phyloP scores from a whole-genome alignment of 92 coral and sea anemone genomes.

The Phymanthus crucifer region DNA sequence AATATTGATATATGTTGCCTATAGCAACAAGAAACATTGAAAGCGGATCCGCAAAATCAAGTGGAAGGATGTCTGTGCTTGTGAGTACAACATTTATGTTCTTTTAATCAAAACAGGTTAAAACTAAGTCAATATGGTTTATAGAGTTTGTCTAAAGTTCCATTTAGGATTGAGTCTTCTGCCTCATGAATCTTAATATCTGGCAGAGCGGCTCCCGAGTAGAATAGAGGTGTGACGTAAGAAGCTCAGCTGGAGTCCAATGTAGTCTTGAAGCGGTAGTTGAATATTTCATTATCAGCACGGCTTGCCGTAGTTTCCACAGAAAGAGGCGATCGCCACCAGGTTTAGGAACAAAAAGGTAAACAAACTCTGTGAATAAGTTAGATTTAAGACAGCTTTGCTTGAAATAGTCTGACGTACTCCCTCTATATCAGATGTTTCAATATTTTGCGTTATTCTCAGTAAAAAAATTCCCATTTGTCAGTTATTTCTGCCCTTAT shows the following conservation, averaged over 20 bases:
- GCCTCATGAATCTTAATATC: background rate
- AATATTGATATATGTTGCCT: background rate
- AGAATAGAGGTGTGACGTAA: conserved; percentile 1
- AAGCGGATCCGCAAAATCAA: background rate
- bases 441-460: no score
- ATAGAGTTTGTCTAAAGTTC: background rate
- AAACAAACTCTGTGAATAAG: background rate
- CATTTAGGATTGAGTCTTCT: background rate
- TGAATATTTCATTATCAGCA: background rate
- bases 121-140: background rate
- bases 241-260: background rate
- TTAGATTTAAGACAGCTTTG: background rate
- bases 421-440: background rate
- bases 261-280: background rate
- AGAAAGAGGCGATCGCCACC: background rate
- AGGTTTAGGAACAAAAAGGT: background rate
- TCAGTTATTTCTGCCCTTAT: background rate
- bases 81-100: background rate
- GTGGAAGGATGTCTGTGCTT: background rate
- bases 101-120: background rate
- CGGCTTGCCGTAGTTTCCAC: background rate
- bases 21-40: background rate
- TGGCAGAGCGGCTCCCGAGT: no score
- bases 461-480: background rate
- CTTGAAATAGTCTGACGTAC: background rate